Conservation (phyloP, 2,888 invertebrate species). For the Byasa hedistus region DNA sequence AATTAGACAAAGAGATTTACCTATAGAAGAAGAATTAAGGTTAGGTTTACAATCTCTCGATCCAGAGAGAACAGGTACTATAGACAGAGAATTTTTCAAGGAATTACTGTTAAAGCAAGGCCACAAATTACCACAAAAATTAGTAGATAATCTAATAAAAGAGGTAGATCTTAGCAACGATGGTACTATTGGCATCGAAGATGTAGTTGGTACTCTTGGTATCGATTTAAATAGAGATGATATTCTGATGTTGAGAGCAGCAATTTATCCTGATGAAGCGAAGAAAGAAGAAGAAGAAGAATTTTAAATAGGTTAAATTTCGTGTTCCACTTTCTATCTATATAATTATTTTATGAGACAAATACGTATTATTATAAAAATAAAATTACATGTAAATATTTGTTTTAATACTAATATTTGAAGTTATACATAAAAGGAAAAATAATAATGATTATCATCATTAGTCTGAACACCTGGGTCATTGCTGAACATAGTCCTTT, state of each 20-base stretch:
- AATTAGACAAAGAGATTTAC: conserved; percentile 59
- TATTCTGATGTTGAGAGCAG: conserved; percentile 51
- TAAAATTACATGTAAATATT: background rate
- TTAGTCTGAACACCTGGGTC: too few relatives aligned
- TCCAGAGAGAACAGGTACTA: conserved; percentile 50
- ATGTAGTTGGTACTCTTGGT: conserved; percentile 69
- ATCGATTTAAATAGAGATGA: conserved; percentile 69
- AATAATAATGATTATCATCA: too few relatives aligned
- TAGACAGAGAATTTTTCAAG: conserved; percentile 60
- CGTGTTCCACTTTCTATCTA: background rate
- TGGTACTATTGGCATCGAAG: conserved; percentile 68
- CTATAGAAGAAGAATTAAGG: conserved; percentile 63
- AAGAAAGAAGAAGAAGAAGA: conserved; percentile 25
- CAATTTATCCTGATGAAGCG: conserved; percentile 42
- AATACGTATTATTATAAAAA: background rate
- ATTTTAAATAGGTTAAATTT: conserved; percentile 12
- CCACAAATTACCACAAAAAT: conserved; percentile 55
- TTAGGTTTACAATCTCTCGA: conserved; percentile 59
- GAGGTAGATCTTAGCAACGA: conserved; percentile 70
- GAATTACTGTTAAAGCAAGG: conserved; percentile 57
- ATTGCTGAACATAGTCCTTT: too few relatives aligned
- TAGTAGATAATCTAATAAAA: conserved; percentile 61
- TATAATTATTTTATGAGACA: background rate
- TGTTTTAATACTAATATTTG: too few relatives aligned
- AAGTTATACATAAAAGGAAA: too few relatives aligned